phyloP scores from a whole-genome alignment of 2,888 invertebrate species.

The Cosmia pyralina region DNA sequence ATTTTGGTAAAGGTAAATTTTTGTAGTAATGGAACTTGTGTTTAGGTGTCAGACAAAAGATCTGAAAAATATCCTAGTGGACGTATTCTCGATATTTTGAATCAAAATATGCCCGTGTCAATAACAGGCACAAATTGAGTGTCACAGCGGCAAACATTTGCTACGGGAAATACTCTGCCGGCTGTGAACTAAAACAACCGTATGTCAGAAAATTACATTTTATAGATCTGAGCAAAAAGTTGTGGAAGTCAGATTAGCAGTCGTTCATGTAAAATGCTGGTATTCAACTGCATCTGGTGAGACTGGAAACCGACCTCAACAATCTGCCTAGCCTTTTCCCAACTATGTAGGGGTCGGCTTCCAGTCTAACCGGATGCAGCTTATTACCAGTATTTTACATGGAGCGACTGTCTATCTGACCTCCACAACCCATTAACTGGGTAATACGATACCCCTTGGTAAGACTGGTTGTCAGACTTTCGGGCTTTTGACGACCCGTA shows the following conservation, averaged over 20 bases:
- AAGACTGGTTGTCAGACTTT: no score
- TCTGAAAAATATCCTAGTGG: background rate
- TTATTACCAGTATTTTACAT: no score
- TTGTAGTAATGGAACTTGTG: background rate
- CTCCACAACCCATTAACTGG: no score
- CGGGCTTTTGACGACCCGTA: no score
- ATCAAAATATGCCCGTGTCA: slow-evolving; percentile 28
- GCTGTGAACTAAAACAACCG: background rate
- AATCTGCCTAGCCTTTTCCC: no score
- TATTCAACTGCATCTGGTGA: background rate
- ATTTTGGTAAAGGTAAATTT: background rate
- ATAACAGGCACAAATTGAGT: slow-evolving; percentile 56
- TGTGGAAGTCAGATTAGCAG: background rate
- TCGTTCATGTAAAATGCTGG: background rate
- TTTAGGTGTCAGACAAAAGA: background rate
- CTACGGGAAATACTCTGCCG: slow-evolving; percentile 37
- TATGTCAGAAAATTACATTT: background rate
- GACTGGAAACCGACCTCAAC: background rate
- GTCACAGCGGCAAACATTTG: slow-evolving; percentile 41
- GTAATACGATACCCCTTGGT: no score
- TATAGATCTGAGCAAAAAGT: no score
- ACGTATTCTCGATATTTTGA: slow-evolving; percentile 32
- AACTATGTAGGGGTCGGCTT: no score
- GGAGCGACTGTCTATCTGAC: no score
- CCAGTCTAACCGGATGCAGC: no score